These are phyloP conservation scores for Laothoe populi DNA, from an alignment of 2,888 invertebrate species.

Conservation along the genomic window DNA sequence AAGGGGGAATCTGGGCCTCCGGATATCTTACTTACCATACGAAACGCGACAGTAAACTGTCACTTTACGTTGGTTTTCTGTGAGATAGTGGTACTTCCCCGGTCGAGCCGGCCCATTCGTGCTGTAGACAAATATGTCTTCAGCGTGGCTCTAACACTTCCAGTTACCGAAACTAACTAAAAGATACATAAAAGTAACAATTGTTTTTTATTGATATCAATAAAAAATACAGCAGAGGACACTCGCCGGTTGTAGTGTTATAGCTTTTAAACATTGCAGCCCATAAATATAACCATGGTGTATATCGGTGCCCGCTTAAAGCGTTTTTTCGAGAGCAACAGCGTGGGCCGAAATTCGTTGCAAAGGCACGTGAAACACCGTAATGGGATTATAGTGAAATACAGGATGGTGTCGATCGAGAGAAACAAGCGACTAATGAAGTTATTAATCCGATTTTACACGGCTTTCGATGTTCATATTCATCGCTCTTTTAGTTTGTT, in stretches of 20 bases:
- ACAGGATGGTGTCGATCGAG: slow-evolving; percentile 78
- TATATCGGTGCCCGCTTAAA: slow-evolving; percentile 15
- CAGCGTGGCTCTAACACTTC: too few species aligned
- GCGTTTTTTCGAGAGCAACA: slow-evolving; percentile 45
- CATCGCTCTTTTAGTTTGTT: slow-evolving; percentile 60
- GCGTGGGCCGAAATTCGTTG: slow-evolving; percentile 58
- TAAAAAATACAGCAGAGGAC: background rate
- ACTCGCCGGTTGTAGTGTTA: slow-evolving; percentile 6
- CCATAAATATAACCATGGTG: slow-evolving; percentile 6
- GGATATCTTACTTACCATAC: too few species aligned
- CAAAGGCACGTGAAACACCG: slow-evolving; percentile 59
- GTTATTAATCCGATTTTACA: slow-evolving; percentile 83
- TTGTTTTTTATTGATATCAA: background rate
- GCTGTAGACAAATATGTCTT: too few species aligned
- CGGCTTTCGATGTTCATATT: slow-evolving; percentile 70
- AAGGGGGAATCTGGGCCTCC: too few species aligned
- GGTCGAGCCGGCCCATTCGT: too few species aligned
- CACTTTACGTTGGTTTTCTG: too few species aligned
- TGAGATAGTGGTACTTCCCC: too few species aligned
- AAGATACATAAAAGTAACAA: background rate
- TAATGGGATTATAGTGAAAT: slow-evolving; percentile 83
- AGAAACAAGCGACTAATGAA: slow-evolving; percentile 83
- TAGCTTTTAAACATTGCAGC: slow-evolving; percentile 15
- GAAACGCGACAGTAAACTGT: too few species aligned
- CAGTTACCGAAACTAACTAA: too few species aligned